Conservation (phyloP, 2,888 invertebrate species). For the Tryphoninae sp. region DNA sequence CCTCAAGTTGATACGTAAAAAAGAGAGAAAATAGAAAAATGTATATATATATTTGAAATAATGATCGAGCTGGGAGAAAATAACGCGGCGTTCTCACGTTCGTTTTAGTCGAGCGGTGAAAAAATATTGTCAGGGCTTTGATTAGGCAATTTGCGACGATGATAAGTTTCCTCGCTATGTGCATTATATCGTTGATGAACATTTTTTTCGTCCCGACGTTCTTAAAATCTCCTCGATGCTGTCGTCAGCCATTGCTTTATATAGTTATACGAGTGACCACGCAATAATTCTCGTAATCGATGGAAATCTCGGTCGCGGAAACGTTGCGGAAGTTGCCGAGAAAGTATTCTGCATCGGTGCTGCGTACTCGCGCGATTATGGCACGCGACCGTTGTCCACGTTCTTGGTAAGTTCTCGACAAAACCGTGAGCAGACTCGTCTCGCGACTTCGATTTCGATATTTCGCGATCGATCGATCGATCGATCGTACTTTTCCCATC, state of each 20-base stretch:
- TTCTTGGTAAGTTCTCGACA: not conserved
- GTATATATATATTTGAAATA: not conserved
- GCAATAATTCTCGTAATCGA: slow-evolving; percentile 72
- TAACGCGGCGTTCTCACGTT: slow-evolving; percentile 26
- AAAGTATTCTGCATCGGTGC: slow-evolving; percentile 69
- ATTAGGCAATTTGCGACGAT: slow-evolving; percentile 37
- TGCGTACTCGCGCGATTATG: slow-evolving; percentile 12
- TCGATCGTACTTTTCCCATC: not conserved
- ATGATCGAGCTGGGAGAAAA: not conserved
- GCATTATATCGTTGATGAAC: slow-evolving; percentile 14
- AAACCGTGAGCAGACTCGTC: not conserved
- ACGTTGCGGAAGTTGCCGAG: slow-evolving; percentile 75
- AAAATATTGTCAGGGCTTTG: not conserved
- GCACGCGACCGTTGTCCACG: slow-evolving; percentile 8
- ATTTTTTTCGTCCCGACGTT: not conserved
- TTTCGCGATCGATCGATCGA: not conserved
- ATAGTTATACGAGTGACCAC: slow-evolving; percentile 8
- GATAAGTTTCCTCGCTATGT: slow-evolving; percentile 1
- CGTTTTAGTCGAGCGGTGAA: not conserved
- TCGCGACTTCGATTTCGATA: not conserved
- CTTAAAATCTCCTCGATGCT: not conserved
- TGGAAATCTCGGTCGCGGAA: slow-evolving; percentile 71
- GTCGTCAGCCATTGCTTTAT: not conserved
- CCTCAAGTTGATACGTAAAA: not conserved
- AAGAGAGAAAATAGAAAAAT: not conserved